phyloP scores from a whole-genome alignment of 2,113 vertebrate species.

The Cygnus buccinator region DNA sequence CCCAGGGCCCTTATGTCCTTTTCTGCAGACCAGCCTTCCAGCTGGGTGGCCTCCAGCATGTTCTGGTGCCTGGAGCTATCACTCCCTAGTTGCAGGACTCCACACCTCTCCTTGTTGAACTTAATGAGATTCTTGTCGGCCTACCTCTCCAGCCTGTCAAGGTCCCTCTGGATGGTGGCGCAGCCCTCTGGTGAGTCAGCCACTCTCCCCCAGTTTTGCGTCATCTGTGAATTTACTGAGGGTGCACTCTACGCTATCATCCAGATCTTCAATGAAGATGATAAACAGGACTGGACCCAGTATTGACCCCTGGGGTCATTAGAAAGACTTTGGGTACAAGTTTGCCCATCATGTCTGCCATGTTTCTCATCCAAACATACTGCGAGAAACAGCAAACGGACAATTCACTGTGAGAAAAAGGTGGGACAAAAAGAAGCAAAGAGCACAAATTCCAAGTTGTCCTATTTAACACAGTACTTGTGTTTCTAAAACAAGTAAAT shows the following conservation, averaged over 20 bases:
- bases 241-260: background rate
- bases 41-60: background rate
- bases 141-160: background rate
- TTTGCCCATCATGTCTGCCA: background rate
- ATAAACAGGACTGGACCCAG: background rate
- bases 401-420: background rate
- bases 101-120: background rate
- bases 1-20: background rate
- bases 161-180: background rate
- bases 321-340: background rate
- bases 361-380: background rate
- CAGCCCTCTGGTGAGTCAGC: background rate
- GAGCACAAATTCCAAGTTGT: background rate
- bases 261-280: background rate
- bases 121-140: background rate
- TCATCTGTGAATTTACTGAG: background rate
- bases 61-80: background rate
- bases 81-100: background rate
- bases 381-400: background rate
- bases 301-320: background rate
- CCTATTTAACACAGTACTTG: background rate
- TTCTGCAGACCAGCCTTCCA: background rate
- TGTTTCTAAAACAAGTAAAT: background rate
- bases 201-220: background rate
- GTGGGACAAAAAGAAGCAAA: background rate